A percentile compares a stretch with the other conserved stretches of the same genome.
phyloP scores from a whole-genome alignment of 2,888 invertebrate species.

The Drosophila silvestris region DNA sequence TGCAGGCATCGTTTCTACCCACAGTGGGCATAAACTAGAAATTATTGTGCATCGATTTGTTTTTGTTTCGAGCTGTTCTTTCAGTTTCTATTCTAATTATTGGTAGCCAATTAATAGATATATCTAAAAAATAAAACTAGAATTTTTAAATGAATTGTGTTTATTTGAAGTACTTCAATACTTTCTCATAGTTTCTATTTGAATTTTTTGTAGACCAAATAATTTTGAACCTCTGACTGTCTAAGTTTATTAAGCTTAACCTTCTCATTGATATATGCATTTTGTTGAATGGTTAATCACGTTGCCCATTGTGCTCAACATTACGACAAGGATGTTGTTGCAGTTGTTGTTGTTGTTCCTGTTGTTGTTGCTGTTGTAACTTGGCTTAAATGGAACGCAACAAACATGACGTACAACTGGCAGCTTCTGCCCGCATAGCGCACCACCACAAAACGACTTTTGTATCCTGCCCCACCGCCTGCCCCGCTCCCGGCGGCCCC shows the following conservation, averaged over 20 bases:
- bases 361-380: slow-evolving; percentile 31
- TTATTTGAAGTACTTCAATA: neutral
- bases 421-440: slow-evolving; percentile 71
- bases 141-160: neutral
- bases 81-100: neutral
- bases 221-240: neutral
- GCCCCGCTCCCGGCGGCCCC: neutral
- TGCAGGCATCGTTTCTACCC: neutral
- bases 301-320: slow-evolving; percentile 34
- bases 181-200: neutral
- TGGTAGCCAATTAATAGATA: neutral
- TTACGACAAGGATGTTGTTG: slow-evolving; percentile 31
- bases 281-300: neutral
- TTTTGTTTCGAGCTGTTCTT: neutral
- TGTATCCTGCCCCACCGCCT: neutral
- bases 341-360: slow-evolving; percentile 14
- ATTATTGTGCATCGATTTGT: neutral
- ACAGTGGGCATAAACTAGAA: slow-evolving; percentile 15
- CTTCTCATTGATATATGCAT: neutral
- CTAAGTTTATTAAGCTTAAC: neutral
- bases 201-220: neutral
- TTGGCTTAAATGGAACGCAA: slow-evolving; percentile 55
- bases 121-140: neutral
- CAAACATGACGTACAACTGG: slow-evolving; percentile 72
- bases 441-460: slow-evolving; percentile 56